Evolutionary conservation across 1,140 invertebrate species (phyloP).

Genomic region (Drosophila pruinosa): DNA sequence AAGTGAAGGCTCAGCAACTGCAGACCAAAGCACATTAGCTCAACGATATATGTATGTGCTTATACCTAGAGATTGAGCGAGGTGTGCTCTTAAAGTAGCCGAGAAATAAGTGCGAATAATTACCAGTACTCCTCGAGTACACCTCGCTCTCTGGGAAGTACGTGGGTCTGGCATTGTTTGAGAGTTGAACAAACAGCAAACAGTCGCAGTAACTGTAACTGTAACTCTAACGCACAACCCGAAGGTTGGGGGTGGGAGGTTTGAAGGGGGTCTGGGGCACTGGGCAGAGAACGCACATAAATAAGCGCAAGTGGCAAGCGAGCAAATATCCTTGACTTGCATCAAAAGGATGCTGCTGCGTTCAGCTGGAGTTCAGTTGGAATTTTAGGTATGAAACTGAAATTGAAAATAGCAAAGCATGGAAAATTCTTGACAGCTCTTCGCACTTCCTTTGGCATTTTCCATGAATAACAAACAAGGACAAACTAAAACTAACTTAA

Average conservation of each 20-base stretch:
- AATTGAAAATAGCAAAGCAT: constrained; percentile 29
- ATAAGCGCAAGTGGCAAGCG: constrained; percentile 48
- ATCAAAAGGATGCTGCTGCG: constrained; percentile 28
- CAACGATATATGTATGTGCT: constrained; percentile 21
- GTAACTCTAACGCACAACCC: constrained; percentile 27
- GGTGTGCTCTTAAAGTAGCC: neutral
- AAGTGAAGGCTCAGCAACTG: neutral
- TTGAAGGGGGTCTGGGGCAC: neutral
- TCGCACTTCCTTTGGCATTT: neutral
- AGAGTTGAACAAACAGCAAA: constrained; percentile 34
- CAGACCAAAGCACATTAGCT: constrained; percentile 57
- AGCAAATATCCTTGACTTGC: constrained; percentile 58
- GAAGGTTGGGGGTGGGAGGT: neutral
- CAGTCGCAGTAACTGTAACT: constrained; percentile 30
- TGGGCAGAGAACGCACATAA: constrained; percentile 53
- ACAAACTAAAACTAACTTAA: neutral
- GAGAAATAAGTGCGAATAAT: neutral
- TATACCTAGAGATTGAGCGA: neutral
- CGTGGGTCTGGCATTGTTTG: constrained; percentile 26
- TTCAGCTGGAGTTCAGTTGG: constrained; percentile 17
- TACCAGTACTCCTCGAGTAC: neutral
- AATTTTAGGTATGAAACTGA: constrained; percentile 50
- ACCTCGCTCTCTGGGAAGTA: constrained; percentile 24
- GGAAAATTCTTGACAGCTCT: constrained; percentile 10
- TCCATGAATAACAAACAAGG: neutral